Conservation (phyloP, 2,888 invertebrate genomes). For the Noctua comes region DNA sequence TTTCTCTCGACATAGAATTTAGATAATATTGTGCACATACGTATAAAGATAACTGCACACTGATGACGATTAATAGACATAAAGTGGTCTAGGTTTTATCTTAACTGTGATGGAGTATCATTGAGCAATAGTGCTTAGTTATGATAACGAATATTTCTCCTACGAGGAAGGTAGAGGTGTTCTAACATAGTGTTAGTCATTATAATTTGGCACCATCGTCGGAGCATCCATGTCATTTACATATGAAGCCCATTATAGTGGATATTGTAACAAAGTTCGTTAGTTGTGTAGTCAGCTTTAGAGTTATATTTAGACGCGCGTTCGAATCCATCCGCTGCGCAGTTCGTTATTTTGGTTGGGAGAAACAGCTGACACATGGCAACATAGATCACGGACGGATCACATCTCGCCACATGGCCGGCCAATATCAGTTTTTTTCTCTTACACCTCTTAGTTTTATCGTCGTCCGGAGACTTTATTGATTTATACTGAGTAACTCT, state of each 20-base stretch:
- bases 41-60: slow-evolving; percentile 33
- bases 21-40: slow-evolving; percentile 33
- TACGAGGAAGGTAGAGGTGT: slow-evolving; percentile 2
- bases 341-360: slow-evolving; percentile 80
- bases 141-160: background rate
- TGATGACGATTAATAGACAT: slow-evolving; percentile 25
- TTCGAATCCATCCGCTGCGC: slow-evolving; percentile 76
- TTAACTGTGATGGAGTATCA: slow-evolving; percentile 31
- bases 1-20: slow-evolving; percentile 25
- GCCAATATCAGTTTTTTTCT: slow-evolving; percentile 53
- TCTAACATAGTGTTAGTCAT: slow-evolving; percentile 21
- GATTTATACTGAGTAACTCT: slow-evolving; percentile 45
- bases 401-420: slow-evolving; percentile 73
- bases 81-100: slow-evolving; percentile 34
- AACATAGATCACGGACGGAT: slow-evolving; percentile 71
- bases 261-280: slow-evolving; percentile 49
- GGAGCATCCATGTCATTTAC: slow-evolving; percentile 45
- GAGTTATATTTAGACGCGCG: slow-evolving; percentile 65
- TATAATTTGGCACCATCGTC: slow-evolving; percentile 43
- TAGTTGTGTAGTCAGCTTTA: slow-evolving; percentile 53
- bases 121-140: slow-evolving; percentile 9
- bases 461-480: slow-evolving; percentile 50
- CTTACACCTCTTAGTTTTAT: slow-evolving; percentile 63
- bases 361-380: slow-evolving; percentile 82
- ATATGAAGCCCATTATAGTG: slow-evolving; percentile 40